These are phyloP conservation scores for Nothocercus nigrocapillus DNA, from an alignment of 2,113 vertebrate genomes.

Conservation along the genomic window DNA sequence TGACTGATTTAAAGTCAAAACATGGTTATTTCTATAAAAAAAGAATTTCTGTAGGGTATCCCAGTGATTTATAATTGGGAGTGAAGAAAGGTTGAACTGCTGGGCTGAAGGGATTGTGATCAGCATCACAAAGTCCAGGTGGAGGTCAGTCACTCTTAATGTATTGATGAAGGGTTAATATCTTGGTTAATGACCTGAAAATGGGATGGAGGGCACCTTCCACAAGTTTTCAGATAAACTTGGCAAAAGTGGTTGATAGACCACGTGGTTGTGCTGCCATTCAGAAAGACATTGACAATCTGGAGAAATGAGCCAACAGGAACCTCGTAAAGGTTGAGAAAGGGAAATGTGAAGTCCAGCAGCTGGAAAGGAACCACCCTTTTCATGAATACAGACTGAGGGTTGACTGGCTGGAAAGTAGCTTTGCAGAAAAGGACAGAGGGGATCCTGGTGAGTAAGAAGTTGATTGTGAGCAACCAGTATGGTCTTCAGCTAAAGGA, in stretches of 20 bases:
- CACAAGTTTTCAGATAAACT: background rate
- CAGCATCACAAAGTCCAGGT: background rate
- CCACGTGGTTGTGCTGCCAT: background rate
- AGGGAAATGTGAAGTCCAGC: background rate
- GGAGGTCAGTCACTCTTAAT: background rate
- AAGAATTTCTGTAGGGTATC: background rate
- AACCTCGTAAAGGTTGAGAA: background rate
- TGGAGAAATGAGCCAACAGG: background rate
- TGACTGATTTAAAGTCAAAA: background rate
- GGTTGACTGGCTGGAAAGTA: background rate
- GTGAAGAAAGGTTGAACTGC: background rate
- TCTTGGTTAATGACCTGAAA: background rate
- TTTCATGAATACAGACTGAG: background rate
- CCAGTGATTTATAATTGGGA: background rate
- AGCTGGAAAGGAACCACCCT: background rate
- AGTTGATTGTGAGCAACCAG: background rate
- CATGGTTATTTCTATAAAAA: background rate
- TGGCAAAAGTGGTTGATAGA: background rate
- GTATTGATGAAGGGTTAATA: background rate
- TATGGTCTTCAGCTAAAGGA: background rate
- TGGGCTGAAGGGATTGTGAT: background rate
- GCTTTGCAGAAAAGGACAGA: background rate
- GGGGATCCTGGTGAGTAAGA: background rate
- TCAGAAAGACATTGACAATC: background rate
- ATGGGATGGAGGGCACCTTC: background rate